A percentile compares a stretch with the other conserved stretches of the same genome.
Conservation (phyloP, 2,888 invertebrate genomes). For the Crocallis elinguaria region DNA sequence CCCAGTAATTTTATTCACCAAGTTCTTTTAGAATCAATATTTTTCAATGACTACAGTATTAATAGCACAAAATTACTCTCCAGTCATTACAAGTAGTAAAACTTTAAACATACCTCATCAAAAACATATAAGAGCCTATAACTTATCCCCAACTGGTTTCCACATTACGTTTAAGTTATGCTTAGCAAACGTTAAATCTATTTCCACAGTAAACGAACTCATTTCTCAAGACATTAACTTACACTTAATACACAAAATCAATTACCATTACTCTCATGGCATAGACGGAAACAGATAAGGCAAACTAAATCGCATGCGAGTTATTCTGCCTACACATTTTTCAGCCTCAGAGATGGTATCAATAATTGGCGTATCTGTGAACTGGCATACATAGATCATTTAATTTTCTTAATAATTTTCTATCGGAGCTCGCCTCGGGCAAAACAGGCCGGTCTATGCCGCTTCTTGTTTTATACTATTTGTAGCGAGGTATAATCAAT, state of each 20-base stretch:
- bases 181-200: constrained; percentile 34
- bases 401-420: constrained; percentile 85
- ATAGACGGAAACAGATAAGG: constrained; percentile 62
- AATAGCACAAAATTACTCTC: constrained; percentile 1
- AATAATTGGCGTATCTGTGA: constrained; percentile 83
- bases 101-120: constrained; percentile 16
- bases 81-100: constrained; percentile 22
- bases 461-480: constrained; percentile 73
- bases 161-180: constrained; percentile 28
- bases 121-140: constrained; percentile 22
- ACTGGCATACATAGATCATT: constrained; percentile 78
- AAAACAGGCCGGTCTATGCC: constrained; percentile 57
- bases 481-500: constrained; percentile 77
- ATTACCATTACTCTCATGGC: constrained; percentile 69
- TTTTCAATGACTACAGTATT: no score
- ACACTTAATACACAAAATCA: constrained; percentile 67
- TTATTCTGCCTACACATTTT: constrained; percentile 73
- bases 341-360: constrained; percentile 75
- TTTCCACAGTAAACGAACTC: constrained; percentile 38
- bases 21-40: no score
- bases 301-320: constrained; percentile 38
- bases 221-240: constrained; percentile 51
- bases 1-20: no score
- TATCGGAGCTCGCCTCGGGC: constrained; percentile 74
- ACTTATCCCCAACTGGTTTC: constrained; percentile 28